Conservation (phyloP, 1,140 invertebrate species). For the Drosophila insularis region DNA sequence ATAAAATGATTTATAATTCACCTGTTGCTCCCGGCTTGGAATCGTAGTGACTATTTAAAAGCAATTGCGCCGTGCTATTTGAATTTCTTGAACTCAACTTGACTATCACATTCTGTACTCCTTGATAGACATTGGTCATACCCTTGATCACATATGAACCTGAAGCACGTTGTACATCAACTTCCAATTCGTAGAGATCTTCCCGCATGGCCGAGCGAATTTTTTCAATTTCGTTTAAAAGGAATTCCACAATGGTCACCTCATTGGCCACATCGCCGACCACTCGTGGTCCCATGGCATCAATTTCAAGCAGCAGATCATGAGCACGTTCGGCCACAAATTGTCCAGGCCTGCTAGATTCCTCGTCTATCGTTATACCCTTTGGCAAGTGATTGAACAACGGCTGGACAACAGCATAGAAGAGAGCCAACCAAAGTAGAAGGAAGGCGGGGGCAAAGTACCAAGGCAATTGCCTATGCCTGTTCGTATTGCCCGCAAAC, state of each 20-base stretch:
- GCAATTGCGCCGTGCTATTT: constrained; percentile 83
- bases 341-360: constrained; percentile 32
- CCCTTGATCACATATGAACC: constrained; percentile 89
- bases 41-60: constrained; percentile 98
- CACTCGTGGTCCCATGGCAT: constrained; percentile 87
- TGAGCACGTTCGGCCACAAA: constrained; percentile 72
- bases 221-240: constrained; percentile 80
- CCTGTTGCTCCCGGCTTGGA: constrained; percentile 90
- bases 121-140: constrained; percentile 88
- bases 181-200: constrained; percentile 65
- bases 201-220: constrained; percentile 42
- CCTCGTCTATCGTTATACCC: constrained; percentile 41
- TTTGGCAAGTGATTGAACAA: constrained; percentile 57
- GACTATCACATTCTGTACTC: constrained; percentile 90
- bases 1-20: constrained; percentile 28
- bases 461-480: constrained; percentile 33
- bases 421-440: constrained; percentile 60
- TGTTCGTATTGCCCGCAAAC: neutral
- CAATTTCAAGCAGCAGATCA: constrained; percentile 85
- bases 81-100: constrained; percentile 85
- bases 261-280: constrained; percentile 87
- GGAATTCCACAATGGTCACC: constrained; percentile 84
- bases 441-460: constrained; percentile 56
- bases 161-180: constrained; percentile 84
- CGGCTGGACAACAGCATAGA: constrained; percentile 64